Percentiles rank a stretch among this genome's conserved stretches.
phyloP scores from a whole-genome alignment of 1,140 invertebrate species.

The Pseudoatta argentina region DNA sequence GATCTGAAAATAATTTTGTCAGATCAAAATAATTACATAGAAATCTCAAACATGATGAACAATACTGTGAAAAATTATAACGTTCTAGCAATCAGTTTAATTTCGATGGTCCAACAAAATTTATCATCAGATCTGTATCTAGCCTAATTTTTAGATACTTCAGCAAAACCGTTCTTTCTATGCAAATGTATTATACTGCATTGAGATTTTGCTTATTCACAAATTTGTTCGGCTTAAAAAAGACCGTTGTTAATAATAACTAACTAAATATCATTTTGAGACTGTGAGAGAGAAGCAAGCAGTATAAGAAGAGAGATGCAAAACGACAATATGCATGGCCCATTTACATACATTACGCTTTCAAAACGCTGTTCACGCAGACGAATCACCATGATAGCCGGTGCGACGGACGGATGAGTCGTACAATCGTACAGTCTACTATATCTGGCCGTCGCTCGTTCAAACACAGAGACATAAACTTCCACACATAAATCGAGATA shows the following conservation, averaged over 20 bases:
- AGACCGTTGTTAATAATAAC: not conserved
- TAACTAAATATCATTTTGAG: not conserved
- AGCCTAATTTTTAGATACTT: too few relatives aligned
- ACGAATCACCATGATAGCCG: constrained; percentile 65
- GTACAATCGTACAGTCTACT: constrained; percentile 25
- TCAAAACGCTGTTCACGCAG: constrained; percentile 46
- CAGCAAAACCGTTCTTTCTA: too few relatives aligned
- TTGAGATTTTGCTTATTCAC: too few relatives aligned
- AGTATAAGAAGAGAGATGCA: not conserved
- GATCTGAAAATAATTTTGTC: too few relatives aligned
- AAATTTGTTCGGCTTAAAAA: not conserved
- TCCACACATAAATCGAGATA: not conserved
- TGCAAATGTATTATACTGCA: too few relatives aligned
- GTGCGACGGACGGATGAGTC: constrained; percentile 52
- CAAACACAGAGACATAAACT: constrained; percentile 19
- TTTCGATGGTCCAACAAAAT: too few relatives aligned
- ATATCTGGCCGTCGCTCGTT: constrained; percentile 13
- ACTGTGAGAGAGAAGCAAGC: not conserved
- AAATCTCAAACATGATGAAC: too few relatives aligned
- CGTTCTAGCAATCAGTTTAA: too few relatives aligned
- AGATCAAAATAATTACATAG: too few relatives aligned
- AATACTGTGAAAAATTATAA: too few relatives aligned
- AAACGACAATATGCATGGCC: constrained; percentile 13
- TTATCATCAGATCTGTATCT: too few relatives aligned
- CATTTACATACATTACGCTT: constrained; percentile 59